Percentiles rank a stretch among this genome's conserved stretches.
These are phyloP conservation scores for Drymonia ruficornis DNA, from an alignment of 2,888 invertebrate genomes.

Conservation along the genomic window DNA sequence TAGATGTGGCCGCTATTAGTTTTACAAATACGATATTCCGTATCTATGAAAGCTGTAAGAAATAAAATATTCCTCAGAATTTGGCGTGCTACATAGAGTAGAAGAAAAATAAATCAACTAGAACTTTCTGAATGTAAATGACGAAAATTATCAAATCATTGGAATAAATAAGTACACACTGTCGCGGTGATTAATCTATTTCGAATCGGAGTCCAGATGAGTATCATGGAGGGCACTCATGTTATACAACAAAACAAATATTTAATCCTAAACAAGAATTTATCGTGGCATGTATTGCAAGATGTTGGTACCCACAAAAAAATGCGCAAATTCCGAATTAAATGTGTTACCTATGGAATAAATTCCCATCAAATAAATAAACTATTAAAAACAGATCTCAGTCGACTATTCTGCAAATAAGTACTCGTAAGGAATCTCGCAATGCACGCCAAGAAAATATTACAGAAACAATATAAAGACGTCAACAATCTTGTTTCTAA, in stretches of 20 bases:
- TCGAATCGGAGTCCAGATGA: conserved; percentile 19
- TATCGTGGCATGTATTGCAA: conserved; percentile 7
- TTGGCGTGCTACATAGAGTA: neutral
- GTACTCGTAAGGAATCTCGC: conserved; percentile 7
- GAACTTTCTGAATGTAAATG: too few species aligned
- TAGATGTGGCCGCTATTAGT: too few species aligned
- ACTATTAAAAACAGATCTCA: too few species aligned
- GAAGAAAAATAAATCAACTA: too few species aligned
- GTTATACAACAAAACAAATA: conserved; percentile 13
- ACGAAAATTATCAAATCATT: neutral
- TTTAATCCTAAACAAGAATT: conserved; percentile 21
- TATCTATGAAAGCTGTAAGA: neutral
- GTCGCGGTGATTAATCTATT: conserved; percentile 10
- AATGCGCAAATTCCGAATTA: too few species aligned
- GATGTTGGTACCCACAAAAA: too few species aligned
- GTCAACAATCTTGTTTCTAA: neutral
- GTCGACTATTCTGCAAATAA: neutral
- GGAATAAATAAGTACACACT: conserved; percentile 30
- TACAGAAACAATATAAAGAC: conserved; percentile 4
- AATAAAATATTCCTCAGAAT: neutral
- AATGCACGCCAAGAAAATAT: conserved; percentile 2
- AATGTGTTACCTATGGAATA: too few species aligned
- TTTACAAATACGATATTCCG: too few species aligned
- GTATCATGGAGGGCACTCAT: conserved; percentile 25
- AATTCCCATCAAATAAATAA: too few species aligned